These are phyloP conservation scores for Drosophila formosana DNA, from an alignment of 2,888 invertebrate species.

Conservation along the genomic window DNA sequence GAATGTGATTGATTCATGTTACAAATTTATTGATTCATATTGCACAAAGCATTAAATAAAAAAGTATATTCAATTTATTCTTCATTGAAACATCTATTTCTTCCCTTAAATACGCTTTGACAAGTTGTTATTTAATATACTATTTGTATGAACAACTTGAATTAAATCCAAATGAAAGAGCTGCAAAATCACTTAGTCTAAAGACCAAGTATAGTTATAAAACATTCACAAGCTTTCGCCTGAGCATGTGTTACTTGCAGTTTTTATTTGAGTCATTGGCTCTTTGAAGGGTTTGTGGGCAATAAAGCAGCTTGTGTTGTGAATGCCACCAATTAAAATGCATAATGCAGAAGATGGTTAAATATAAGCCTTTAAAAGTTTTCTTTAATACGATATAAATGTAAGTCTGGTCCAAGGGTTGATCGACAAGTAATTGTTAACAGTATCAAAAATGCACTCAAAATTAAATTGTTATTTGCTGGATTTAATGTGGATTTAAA, in stretches of 20 bases:
- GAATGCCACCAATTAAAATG: constrained; percentile 10
- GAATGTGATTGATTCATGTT: no score
- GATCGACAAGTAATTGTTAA: not conserved
- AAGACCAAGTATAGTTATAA: no score
- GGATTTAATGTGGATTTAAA: not conserved
- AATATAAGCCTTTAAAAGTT: not conserved
- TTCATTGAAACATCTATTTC: no score
- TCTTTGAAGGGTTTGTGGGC: not conserved
- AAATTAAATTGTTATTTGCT: not conserved
- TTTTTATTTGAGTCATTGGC: not conserved
- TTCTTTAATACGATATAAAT: not conserved
- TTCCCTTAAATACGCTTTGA: no score
- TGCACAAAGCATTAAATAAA: no score
- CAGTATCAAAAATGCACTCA: not conserved
- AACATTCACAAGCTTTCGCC: no score
- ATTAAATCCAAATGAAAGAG: no score
- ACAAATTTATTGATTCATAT: no score
- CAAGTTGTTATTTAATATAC: no score
- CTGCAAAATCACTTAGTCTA: no score
- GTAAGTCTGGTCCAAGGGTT: not conserved
- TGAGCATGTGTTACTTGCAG: not conserved
- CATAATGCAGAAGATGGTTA: not conserved
- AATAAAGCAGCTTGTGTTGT: constrained; percentile 6
- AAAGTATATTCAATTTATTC: no score
- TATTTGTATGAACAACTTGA: no score